Evolutionary conservation across 2,797 vertebrate genomes (phyloP).

Genomic region (Euthynnus affinis): DNA sequence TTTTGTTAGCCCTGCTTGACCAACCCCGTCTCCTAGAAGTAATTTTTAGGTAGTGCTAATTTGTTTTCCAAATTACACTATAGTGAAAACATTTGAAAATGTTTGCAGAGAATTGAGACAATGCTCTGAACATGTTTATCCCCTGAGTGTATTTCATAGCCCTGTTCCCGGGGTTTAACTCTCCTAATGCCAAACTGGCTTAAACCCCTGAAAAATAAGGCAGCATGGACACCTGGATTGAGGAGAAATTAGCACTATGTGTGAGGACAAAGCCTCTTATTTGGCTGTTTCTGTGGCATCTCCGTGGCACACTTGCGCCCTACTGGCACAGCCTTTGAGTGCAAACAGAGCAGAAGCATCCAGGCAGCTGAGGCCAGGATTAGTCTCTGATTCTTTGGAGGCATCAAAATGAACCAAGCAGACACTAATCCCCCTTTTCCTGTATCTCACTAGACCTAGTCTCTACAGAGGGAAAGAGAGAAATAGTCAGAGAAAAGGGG

Average conservation of each 20-base stretch:
- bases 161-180: constrained; percentile 45
- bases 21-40: too few species aligned
- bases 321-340: constrained; percentile 60
- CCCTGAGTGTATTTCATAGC: constrained; percentile 41
- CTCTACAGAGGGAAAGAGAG: constrained; percentile 43
- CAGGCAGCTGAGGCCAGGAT: constrained; percentile 72
- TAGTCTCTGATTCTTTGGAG: constrained; percentile 73
- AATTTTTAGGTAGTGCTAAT: too few species aligned
- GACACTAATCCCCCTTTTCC: constrained; percentile 72
- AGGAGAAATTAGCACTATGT: constrained; percentile 64
- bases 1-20: background rate
- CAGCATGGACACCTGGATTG: constrained; percentile 66
- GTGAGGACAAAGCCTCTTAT: constrained; percentile 77
- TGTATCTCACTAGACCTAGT: constrained; percentile 63
- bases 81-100: background rate
- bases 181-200: constrained; percentile 42
- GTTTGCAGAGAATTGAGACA: constrained; percentile 32
- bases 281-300: constrained; percentile 52
- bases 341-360: constrained; percentile 69
- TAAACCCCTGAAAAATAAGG: constrained; percentile 48
- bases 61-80: too few species aligned
- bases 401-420: constrained; percentile 74
- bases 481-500: background rate
- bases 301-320: constrained; percentile 53
- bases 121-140: constrained; percentile 40